Percentiles rank a stretch among this genome's conserved stretches.
phyloP scores from a whole-genome alignment of 2,797 vertebrate genomes.

The Myotis findleyi region DNA sequence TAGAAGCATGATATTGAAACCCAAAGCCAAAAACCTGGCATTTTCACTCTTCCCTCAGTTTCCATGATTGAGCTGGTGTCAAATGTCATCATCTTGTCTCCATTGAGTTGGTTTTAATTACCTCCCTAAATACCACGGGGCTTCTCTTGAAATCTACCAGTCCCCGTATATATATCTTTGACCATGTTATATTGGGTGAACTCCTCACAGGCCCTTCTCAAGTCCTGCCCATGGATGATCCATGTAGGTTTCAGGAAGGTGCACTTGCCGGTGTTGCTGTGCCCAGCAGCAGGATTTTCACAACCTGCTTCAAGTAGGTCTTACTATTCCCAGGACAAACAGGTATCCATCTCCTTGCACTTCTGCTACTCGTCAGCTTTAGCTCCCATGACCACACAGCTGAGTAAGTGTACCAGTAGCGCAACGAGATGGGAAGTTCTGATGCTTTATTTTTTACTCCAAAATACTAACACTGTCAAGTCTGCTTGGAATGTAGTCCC shows the following conservation, averaged over 20 bases:
- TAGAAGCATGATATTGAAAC: conserved; percentile 89
- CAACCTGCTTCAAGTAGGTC: conserved; percentile 91
- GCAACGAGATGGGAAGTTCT: conserved; percentile 93
- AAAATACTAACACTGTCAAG: not conserved
- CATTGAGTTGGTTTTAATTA: conserved; percentile 88
- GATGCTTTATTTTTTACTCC: not conserved
- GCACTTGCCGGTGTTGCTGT: conserved; percentile 93
- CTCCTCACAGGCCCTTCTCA: conserved; percentile 91
- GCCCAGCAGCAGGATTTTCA: conserved; percentile 92
- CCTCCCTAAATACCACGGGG: conserved; percentile 93
- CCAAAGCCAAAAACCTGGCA: conserved; percentile 80
- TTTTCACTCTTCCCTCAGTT: conserved; percentile 90
- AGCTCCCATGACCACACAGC: conserved; percentile 88
- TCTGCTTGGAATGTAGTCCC: not conserved
- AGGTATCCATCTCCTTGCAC: conserved; percentile 91
- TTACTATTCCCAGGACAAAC: conserved; percentile 90
- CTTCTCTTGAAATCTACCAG: conserved; percentile 93
- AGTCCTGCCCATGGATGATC: conserved; percentile 94
- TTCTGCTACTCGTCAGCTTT: conserved; percentile 91
- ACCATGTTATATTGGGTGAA: conserved; percentile 93
- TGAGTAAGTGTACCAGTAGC: conserved; percentile 90
- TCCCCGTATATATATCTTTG: conserved; percentile 89
- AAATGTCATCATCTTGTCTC: conserved; percentile 91
- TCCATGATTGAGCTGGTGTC: conserved; percentile 89
- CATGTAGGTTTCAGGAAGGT: conserved; percentile 95